phyloP scores from a whole-genome alignment of 1,140 invertebrate species.

The Andrena cerasifolii region DNA sequence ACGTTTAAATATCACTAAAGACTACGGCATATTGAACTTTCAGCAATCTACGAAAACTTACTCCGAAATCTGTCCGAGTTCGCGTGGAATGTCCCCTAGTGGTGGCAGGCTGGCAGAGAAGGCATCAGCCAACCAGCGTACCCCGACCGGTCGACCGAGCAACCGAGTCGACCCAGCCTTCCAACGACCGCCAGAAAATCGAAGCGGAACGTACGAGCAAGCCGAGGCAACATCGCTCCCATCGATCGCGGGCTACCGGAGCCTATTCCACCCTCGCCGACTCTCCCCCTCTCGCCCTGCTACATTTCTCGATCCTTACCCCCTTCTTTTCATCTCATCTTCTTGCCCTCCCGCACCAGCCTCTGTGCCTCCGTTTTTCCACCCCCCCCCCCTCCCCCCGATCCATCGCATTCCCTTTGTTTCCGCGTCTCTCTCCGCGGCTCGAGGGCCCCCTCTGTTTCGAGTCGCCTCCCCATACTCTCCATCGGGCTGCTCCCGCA shows the following conservation, averaged over 20 bases:
- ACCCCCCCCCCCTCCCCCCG: background rate
- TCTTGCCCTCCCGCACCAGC: background rate
- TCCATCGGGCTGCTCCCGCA: conserved; percentile 30
- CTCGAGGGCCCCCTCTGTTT: conserved; percentile 2
- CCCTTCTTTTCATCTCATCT: background rate
- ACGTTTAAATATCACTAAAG: no score
- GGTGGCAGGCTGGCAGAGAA: conserved; percentile 7
- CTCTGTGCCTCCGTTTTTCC: background rate
- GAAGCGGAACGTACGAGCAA: conserved; percentile 43
- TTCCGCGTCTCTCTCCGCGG: background rate
- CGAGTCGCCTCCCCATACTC: conserved; percentile 23
- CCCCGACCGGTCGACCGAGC: conserved; percentile 49
- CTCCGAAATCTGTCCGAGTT: no score
- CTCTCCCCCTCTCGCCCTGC: conserved; percentile 17
- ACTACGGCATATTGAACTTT: no score
- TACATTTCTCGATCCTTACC: conserved; percentile 16
- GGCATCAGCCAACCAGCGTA: conserved; percentile 34
- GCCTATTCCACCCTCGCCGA: conserved; percentile 38
- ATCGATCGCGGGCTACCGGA: conserved; percentile 45
- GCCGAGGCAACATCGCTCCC: conserved; percentile 50
- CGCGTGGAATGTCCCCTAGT: no score
- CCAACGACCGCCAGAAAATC: conserved; percentile 47
- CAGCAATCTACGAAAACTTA: no score
- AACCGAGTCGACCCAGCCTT: conserved; percentile 45
- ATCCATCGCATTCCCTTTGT: background rate